Evolutionary conservation across 2,888 invertebrate genomes (phyloP).

Genomic region (Sphinx pinastri): DNA sequence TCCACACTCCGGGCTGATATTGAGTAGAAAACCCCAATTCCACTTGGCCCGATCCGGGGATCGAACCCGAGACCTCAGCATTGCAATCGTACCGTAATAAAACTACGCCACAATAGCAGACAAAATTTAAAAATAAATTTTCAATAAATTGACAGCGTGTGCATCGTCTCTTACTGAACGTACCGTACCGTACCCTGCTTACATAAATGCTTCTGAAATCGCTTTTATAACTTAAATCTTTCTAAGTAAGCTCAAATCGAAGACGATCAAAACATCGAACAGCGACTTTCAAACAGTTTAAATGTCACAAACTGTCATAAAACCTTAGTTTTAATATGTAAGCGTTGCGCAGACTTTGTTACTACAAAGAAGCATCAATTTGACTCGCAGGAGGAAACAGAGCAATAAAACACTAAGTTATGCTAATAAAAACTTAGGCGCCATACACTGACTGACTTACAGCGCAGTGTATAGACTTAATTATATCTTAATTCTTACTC

Average conservation of each 20-base stretch:
- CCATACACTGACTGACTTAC: conserved; percentile 16
- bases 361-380: conserved; percentile 5
- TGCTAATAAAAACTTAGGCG: conserved; percentile 49
- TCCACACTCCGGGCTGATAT: too few relatives aligned
- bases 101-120: too few relatives aligned
- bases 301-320: conserved; percentile 24
- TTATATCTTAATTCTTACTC: not conserved
- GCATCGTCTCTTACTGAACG: too few relatives aligned
- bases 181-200: too few relatives aligned
- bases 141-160: too few relatives aligned
- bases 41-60: too few relatives aligned
- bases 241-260: conserved; percentile 1
- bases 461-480: not conserved
- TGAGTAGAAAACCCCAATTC: too few relatives aligned
- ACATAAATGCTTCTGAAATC: not conserved
- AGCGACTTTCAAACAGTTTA: conserved; percentile 22
- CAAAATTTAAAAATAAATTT: too few relatives aligned
- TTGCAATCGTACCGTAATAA: too few relatives aligned
- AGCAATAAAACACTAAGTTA: conserved; percentile 52
- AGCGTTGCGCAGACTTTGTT: not conserved
- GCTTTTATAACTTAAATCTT: not conserved
- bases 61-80: too few relatives aligned
- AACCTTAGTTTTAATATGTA: conserved; percentile 24
- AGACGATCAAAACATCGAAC: not conserved
- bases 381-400: conserved; percentile 36